Evolutionary conservation across 2,888 invertebrate genomes (phyloP).

Genomic region (Esperia sulphurella): DNA sequence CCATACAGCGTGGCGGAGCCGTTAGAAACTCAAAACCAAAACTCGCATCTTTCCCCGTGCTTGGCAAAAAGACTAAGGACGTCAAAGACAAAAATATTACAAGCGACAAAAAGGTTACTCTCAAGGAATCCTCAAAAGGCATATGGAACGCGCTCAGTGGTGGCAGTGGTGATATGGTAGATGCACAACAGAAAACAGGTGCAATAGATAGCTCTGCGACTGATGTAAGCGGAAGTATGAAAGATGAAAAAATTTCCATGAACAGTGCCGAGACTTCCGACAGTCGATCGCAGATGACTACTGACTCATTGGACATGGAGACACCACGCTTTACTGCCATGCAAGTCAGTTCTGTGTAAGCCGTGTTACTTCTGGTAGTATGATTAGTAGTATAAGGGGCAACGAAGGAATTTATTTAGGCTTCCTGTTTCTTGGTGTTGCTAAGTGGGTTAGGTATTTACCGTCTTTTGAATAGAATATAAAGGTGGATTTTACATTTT

Average conservation of each 20-base stretch:
- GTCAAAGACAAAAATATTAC: conserved; percentile 63
- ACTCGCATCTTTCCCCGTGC: conserved; percentile 79
- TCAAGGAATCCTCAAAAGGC: conserved; percentile 70
- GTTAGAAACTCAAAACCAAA: conserved; percentile 81
- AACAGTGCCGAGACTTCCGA: conserved; percentile 68
- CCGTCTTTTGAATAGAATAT: no score
- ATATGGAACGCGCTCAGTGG: conserved; percentile 68
- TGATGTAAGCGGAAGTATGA: conserved; percentile 64
- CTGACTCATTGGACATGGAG: conserved; percentile 72
- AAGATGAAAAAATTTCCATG: conserved; percentile 71
- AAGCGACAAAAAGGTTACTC: conserved; percentile 64
- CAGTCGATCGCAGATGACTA: conserved; percentile 69
- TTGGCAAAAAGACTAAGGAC: conserved; percentile 82
- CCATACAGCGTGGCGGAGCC: conserved; percentile 73
- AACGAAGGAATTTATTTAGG: no score
- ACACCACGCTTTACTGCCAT: conserved; percentile 75
- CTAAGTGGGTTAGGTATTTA: no score
- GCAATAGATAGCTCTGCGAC: conserved; percentile 44
- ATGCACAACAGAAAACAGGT: conserved; percentile 65
- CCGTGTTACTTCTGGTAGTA: no score
- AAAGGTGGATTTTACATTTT: no score
- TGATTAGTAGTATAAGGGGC: no score
- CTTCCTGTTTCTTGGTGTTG: no score
- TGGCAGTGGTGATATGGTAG: conserved; percentile 70
- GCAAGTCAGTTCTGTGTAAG: conserved; percentile 81